Percentiles rank a stretch among this genome's conserved stretches.
These are phyloP conservation scores for Tyto alba DNA, from an alignment of 2,113 vertebrate genomes.

Conservation along the genomic window DNA sequence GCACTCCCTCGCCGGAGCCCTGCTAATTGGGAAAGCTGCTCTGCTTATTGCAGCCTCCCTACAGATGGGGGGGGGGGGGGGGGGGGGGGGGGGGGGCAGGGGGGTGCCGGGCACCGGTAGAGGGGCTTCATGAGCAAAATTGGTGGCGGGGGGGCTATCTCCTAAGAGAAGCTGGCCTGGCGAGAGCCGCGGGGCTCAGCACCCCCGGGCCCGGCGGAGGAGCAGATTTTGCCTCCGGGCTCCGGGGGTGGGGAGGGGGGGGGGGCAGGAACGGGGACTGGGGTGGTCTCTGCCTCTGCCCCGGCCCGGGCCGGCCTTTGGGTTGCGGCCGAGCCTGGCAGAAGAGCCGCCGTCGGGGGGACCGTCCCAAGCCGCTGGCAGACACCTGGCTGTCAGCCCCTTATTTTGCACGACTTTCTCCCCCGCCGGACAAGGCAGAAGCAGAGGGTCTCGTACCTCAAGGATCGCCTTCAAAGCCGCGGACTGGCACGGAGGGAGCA, in stretches of 20 bases:
- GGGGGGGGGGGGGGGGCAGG: too few relatives aligned
- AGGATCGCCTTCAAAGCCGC: not conserved
- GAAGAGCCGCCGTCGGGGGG: not conserved
- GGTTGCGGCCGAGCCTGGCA: not conserved
- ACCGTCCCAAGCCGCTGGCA: not conserved
- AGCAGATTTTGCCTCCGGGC: not conserved
- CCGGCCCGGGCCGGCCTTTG: not conserved
- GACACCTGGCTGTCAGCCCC: not conserved
- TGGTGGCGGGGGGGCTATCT: too few relatives aligned
- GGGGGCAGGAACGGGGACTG: too few relatives aligned
- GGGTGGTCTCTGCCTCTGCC: not conserved
- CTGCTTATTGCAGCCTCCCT: not conserved
- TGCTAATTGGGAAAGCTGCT: constrained; percentile 59
- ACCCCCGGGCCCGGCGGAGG: not conserved
- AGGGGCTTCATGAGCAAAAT: not conserved
- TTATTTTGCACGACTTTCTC: accelerated
- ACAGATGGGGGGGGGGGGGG: not conserved
- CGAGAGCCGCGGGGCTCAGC: not conserved
- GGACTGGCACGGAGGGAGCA: not conserved
- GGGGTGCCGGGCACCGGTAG: not conserved
- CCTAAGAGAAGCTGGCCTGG: not conserved
- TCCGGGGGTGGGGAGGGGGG: too few relatives aligned
- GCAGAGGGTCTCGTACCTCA: accelerated
- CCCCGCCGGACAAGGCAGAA: not conserved
- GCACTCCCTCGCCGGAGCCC: not conserved